These are phyloP conservation scores for Athalia rosae DNA, from an alignment of 2,888 invertebrate species.

Conservation along the genomic window DNA sequence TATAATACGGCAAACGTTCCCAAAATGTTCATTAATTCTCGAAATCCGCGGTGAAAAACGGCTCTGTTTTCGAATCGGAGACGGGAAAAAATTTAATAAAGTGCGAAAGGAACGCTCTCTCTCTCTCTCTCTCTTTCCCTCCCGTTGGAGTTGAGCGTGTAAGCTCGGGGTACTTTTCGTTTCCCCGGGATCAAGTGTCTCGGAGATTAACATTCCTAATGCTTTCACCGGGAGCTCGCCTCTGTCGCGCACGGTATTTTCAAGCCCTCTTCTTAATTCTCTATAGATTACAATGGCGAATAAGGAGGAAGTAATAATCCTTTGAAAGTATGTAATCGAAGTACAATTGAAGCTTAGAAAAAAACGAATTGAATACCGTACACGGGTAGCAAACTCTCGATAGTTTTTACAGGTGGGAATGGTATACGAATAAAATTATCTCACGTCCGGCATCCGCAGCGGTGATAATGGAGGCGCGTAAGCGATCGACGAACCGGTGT, in stretches of 20 bases:
- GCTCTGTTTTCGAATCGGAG: not conserved
- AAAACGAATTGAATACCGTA: not conserved
- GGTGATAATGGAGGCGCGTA: too few species aligned
- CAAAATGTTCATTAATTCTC: conserved; percentile 15
- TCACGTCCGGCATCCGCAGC: too few species aligned
- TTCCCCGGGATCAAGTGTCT: not conserved
- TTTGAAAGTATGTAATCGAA: not conserved
- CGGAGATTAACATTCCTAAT: not conserved
- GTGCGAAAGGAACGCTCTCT: not conserved
- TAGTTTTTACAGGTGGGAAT: not conserved
- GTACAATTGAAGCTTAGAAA: not conserved
- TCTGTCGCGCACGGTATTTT: not conserved
- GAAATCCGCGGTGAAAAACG: not conserved
- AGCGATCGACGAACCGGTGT: too few species aligned
- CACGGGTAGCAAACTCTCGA: not conserved
- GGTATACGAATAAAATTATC: not conserved
- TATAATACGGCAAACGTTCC: not conserved
- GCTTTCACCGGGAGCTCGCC: not conserved
- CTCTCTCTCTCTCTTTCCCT: not conserved
- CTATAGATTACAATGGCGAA: not conserved
- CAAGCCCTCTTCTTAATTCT: not conserved
- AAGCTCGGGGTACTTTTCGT: not conserved
- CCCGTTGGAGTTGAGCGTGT: not conserved
- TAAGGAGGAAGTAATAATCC: not conserved
- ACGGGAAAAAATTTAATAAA: not conserved